Evolutionary conservation across 2,797 vertebrate genomes (phyloP).

Genomic region (Aplochiton taeniatus): DNA sequence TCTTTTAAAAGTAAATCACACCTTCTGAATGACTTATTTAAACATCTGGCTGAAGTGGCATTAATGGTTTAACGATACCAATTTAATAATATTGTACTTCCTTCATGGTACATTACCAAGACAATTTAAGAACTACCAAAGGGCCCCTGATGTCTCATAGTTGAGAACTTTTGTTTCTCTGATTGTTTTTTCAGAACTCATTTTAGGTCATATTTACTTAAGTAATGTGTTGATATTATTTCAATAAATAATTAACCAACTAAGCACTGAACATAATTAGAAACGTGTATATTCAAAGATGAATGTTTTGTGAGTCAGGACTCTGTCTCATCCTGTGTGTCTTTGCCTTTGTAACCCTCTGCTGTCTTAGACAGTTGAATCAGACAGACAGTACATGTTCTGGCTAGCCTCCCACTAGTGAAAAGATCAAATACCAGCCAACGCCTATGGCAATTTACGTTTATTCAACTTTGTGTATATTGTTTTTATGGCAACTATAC

Average conservation of each 20-base stretch:
- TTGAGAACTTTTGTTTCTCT: too few species aligned
- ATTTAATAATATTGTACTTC: conserved; percentile 24
- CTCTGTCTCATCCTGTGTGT: too few species aligned
- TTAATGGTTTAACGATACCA: conserved; percentile 28
- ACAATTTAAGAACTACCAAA: not conserved
- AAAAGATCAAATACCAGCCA: conserved; percentile 17
- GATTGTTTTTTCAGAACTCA: too few species aligned
- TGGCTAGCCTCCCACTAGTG: conserved; percentile 25
- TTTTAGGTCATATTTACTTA: too few species aligned
- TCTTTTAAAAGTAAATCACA: conserved; percentile 47
- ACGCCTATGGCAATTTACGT: conserved; percentile 13
- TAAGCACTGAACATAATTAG: too few species aligned
- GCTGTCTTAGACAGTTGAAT: conserved; percentile 28
- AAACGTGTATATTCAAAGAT: too few species aligned
- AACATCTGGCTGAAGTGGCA: conserved; percentile 54
- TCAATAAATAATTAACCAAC: too few species aligned
- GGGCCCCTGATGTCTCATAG: too few species aligned
- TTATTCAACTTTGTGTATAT: conserved; percentile 6
- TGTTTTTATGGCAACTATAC: not conserved
- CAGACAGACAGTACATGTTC: conserved; percentile 32
- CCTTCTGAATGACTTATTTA: conserved; percentile 52
- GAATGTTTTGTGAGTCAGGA: too few species aligned
- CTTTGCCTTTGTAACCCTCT: not conserved
- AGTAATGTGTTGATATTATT: too few species aligned
- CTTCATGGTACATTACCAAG: not conserved